Conservation (phyloP, 2,797 vertebrate species). For the Cyclopterus lumpus region DNA sequence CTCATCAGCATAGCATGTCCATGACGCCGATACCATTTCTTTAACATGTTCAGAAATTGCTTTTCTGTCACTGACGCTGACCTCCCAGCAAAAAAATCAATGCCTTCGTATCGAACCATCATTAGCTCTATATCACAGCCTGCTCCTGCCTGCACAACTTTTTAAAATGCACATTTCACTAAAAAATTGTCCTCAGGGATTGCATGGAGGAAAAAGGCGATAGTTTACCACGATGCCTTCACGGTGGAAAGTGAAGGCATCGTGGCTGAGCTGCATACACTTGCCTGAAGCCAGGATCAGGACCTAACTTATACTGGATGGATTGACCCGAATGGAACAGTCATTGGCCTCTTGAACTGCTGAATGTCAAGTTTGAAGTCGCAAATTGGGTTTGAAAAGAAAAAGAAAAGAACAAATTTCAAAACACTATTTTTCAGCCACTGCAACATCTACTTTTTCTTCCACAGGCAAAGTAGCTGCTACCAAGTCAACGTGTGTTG, state of each 20-base stretch:
- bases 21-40: not conserved
- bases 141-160: not conserved
- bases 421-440: not conserved
- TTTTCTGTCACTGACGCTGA: not conserved
- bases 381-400: not conserved
- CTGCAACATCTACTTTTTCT: not conserved
- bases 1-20: not conserved
- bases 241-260: constrained; percentile 6
- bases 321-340: not conserved
- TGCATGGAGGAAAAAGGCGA: not conserved
- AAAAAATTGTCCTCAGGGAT: not conserved
- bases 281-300: constrained; percentile 19
- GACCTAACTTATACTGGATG: not conserved
- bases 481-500: constrained; percentile 7
- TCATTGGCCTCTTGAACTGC: not conserved
- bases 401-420: not conserved
- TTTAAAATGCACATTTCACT: constrained; percentile 17
- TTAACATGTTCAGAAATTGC: not conserved
- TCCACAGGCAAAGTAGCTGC: not conserved
- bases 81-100: not conserved
- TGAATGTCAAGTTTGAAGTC: constrained; percentile 5
- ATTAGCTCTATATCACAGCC: not conserved
- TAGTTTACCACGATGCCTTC: not conserved
- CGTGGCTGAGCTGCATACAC: not conserved
- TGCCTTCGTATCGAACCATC: not conserved